A percentile compares a stretch with the other conserved stretches of the same genome.
Evolutionary conservation across 2,797 vertebrate genomes (phyloP).

Genomic region (Betta splendens): DNA sequence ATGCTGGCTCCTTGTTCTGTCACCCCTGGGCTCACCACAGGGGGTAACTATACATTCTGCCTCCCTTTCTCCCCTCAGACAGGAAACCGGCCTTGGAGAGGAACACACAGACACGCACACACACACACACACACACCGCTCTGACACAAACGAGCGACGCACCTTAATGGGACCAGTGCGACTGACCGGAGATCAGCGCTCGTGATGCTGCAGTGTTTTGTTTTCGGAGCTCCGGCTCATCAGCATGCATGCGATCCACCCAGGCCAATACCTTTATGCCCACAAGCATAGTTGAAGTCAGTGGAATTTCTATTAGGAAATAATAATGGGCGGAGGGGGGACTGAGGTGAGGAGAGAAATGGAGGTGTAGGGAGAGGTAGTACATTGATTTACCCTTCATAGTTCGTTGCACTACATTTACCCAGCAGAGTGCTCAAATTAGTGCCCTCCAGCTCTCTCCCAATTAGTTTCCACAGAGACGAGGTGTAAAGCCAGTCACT

Average conservation of each 20-base stretch:
- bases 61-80: slow-evolving; percentile 68
- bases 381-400: slow-evolving; percentile 86
- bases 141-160: no score
- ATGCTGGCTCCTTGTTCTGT: slow-evolving; percentile 73
- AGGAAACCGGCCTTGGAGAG: slow-evolving; percentile 58
- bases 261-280: slow-evolving; percentile 67
- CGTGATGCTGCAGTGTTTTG: slow-evolving; percentile 32
- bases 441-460: slow-evolving; percentile 84
- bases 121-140: no score
- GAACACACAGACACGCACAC: no score
- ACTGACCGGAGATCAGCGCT: slow-evolving; percentile 20
- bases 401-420: slow-evolving; percentile 85
- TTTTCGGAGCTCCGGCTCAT: slow-evolving; percentile 55
- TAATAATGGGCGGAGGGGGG: slow-evolving; percentile 53
- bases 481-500: slow-evolving; percentile 84
- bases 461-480: slow-evolving; percentile 86
- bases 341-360: slow-evolving; percentile 43
- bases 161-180: slow-evolving; percentile 1
- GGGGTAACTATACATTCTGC: slow-evolving; percentile 75
- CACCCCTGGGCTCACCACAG: slow-evolving; percentile 72
- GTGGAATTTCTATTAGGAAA: slow-evolving; percentile 79
- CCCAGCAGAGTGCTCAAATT: slow-evolving; percentile 83
- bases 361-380: slow-evolving; percentile 70
- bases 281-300: slow-evolving; percentile 68
- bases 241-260: slow-evolving; percentile 52